These are phyloP conservation scores for Endomychus coccineus DNA, from an alignment of 2,888 invertebrate genomes.

Conservation along the genomic window DNA sequence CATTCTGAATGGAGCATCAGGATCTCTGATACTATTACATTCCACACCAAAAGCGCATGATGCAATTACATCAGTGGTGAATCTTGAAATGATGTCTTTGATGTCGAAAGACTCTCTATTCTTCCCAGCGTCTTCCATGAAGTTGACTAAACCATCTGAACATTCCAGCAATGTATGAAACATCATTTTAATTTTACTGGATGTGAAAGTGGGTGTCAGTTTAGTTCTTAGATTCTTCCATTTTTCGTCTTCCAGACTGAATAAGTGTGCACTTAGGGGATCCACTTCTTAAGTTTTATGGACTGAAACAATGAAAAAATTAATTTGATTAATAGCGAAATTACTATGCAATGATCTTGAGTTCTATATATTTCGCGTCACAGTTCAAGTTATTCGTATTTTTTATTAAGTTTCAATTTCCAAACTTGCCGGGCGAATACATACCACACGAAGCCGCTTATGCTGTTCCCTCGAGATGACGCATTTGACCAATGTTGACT, in stretches of 20 bases:
- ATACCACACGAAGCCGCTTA: no score
- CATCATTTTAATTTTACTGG: slow-evolving; percentile 58
- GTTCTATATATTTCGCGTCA: no score
- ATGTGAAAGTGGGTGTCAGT: slow-evolving; percentile 56
- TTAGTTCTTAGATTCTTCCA: slow-evolving; percentile 57
- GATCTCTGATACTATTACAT: slow-evolving; percentile 48
- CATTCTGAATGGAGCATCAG: slow-evolving; percentile 44
- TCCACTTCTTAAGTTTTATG: no score
- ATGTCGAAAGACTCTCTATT: slow-evolving; percentile 4
- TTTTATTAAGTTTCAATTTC: no score
- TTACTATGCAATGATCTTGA: no score
- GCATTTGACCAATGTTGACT: no score
- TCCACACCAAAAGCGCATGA: slow-evolving; percentile 54
- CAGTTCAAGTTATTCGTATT: no score
- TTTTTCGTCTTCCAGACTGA: slow-evolving; percentile 47
- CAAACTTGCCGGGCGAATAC: no score
- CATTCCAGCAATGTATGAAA: slow-evolving; percentile 49
- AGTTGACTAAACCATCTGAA: slow-evolving; percentile 6
- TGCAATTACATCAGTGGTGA: slow-evolving; percentile 52
- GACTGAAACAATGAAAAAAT: no score
- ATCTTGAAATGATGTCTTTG: slow-evolving; percentile 28
- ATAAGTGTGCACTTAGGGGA: slow-evolving; percentile 51
- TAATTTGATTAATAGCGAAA: no score
- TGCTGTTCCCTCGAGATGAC: no score
- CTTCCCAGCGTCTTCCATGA: neutral